These are phyloP conservation scores for Leucoma salicis DNA, from an alignment of 2,888 invertebrate genomes.

Conservation along the genomic window DNA sequence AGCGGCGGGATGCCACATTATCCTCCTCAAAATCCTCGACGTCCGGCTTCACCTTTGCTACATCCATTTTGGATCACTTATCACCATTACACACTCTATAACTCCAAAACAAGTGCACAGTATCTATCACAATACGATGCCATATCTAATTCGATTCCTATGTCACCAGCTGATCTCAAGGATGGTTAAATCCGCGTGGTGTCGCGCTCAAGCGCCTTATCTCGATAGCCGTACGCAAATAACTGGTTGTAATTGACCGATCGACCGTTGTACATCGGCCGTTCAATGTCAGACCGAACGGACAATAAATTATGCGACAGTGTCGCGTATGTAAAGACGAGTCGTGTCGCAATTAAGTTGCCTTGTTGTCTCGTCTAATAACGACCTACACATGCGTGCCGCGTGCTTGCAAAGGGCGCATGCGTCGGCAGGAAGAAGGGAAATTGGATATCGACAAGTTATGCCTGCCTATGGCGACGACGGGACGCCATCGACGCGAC, in stretches of 20 bases:
- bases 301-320: conserved; percentile 78
- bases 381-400: conserved; percentile 59
- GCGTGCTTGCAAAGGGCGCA: conserved; percentile 46
- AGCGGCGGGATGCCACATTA: conserved; percentile 64
- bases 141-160: conserved; percentile 34
- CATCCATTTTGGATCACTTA: conserved; percentile 58
- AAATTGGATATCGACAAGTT: conserved; percentile 52
- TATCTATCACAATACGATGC: conserved; percentile 45
- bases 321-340: conserved; percentile 61
- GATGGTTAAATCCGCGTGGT: conserved; percentile 34
- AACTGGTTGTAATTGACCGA: conserved; percentile 67
- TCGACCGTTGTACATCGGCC: conserved; percentile 57
- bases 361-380: conserved; percentile 45
- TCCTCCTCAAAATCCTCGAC: conserved; percentile 69
- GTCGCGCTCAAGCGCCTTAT: conserved; percentile 51
- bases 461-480: conserved; percentile 39
- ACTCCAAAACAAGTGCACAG: conserved; percentile 44
- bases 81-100: conserved; percentile 47
- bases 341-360: conserved; percentile 58
- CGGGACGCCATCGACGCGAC: conserved; percentile 54
- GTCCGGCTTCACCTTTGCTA: conserved; percentile 56
- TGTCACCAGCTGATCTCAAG: conserved; percentile 46
- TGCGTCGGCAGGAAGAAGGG: conserved; percentile 47
- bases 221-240: conserved; percentile 65
- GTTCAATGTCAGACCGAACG: conserved; percentile 79